These are phyloP conservation scores for Phylloscopus trochilus DNA, from an alignment of 2,113 vertebrate species.

Conservation along the genomic window DNA sequence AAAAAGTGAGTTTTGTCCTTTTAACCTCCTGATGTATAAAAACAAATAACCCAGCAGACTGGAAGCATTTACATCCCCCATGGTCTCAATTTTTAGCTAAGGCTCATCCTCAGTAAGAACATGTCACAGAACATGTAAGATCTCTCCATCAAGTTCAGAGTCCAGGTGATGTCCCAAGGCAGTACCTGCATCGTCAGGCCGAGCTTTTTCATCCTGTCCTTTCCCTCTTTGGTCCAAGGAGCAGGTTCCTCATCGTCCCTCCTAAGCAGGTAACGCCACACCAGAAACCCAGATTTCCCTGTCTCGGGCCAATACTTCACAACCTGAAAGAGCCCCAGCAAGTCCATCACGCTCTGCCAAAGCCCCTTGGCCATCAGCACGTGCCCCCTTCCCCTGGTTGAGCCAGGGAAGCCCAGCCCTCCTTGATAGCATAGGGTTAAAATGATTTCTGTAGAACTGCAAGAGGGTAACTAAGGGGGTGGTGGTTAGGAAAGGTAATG, in stretches of 20 bases:
- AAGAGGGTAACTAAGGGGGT: too few relatives aligned
- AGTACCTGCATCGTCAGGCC: conserved; percentile 92
- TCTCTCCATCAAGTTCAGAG: neutral
- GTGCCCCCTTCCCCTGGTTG: accelerated
- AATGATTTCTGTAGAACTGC: too few relatives aligned
- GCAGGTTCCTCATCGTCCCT: conserved; percentile 91
- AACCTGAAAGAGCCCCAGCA: conserved; percentile 68
- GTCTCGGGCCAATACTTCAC: conserved; percentile 96
- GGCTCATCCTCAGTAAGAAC: accelerated
- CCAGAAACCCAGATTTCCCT: conserved; percentile 94
- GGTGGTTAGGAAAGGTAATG: too few relatives aligned
- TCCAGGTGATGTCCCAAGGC: neutral
- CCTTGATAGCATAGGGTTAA: too few relatives aligned
- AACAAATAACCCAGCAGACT: neutral
- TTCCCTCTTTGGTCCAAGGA: conserved; percentile 94
- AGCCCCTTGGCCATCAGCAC: neutral
- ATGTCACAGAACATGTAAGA: accelerated
- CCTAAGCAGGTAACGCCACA: conserved; percentile 92
- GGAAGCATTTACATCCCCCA: neutral
- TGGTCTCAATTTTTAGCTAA: accelerated
- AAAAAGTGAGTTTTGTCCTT: neutral
- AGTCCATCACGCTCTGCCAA: accelerated
- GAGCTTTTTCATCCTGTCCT: conserved; percentile 90
- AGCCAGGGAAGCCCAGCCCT: accelerated
- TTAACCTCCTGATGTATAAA: neutral